Evolutionary conservation across 2,888 invertebrate genomes (phyloP), one percentile per base, ranked within the genome.

Genomic region (Acanthosoma haemorrhoidale): DNA sequence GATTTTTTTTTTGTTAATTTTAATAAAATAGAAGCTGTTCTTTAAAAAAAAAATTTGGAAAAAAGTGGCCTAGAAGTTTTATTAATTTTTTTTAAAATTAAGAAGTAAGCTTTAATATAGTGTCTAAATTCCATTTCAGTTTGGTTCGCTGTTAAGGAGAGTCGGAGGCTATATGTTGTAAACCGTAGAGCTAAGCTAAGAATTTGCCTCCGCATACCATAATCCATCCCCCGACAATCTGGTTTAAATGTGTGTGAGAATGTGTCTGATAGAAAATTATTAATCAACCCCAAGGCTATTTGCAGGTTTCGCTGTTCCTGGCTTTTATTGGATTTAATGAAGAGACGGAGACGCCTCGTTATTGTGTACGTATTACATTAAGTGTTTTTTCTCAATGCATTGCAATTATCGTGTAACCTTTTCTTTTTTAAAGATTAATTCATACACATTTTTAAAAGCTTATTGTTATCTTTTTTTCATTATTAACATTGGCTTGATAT

Each of bases 221-320:
- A 41, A 29, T 64, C 41, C 64, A 39, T 39, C 41, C 31, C 41
- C 21, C 32, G 36, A 32, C 13, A 11, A 60, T 31, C 32, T 38
- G 41, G 41, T 59, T 38, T 60, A 57, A 69, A 32, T 59, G 59
- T 32, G 72, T 69, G 71, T 39, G 70, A 68, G 73, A 73, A 73
- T 71, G 73, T 64, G 73, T 71, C 61, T 73, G 73, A 70, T 71
- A 73, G 71, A 81, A 83, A 83, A 83, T 81, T 84, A 84, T 83
- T 85, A 84, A 84, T 84, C 81, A 32, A 82, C 74, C 75, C 74
- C 83, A 83, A 85, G 84, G 82, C 82, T 84, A 84, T 84, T 85
- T 84, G 82, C 84, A 85, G 84, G 84, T 83, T 72, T 69, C 61
- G 63, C 43, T 60, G 69, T 38, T 34, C 36, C 70, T n/a, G 15